Conservation (phyloP, 1,140 invertebrate species). For the Metaphire vulgaris region DNA sequence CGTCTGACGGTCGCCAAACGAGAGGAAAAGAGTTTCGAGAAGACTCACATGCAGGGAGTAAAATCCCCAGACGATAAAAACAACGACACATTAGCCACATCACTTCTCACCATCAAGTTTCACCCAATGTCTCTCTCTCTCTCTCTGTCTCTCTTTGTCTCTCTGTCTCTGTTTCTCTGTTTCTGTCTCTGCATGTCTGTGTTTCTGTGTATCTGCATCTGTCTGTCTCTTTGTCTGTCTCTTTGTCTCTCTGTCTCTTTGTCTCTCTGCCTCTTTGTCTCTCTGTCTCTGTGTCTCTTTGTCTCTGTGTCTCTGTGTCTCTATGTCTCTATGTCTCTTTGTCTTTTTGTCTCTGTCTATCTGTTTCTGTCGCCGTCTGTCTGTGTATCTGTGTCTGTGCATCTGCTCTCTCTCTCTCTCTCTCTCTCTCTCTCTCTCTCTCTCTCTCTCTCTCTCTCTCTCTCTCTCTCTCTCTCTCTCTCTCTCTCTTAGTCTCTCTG, state of each 20-base stretch:
- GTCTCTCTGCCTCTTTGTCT: background rate
- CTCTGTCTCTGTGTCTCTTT: constrained; percentile 4
- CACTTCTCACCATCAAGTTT: no score
- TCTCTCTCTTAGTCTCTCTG: constrained; percentile 5
- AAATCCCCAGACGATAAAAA: no score
- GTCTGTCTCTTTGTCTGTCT: constrained; percentile 1
- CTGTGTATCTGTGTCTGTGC: background rate
- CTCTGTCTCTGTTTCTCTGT: constrained; percentile 17
- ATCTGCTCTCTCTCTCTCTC: constrained; percentile 8
- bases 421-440: constrained; percentile 15
- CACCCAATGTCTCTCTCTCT: constrained; percentile 1
- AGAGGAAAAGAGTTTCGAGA: no score
- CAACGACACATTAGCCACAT: no score
- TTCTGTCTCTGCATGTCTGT: constrained; percentile 9
- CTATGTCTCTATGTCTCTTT: constrained; percentile 1
- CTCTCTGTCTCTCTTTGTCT: constrained; percentile 7
- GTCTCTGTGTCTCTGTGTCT: background rate
- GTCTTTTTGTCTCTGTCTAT: constrained; percentile 12
- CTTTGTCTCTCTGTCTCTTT: constrained; percentile 7
- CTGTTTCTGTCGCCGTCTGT: background rate
- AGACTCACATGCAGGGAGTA: no score
- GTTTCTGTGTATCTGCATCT: no score
- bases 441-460: constrained; percentile 7
- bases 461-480: constrained; percentile 12
- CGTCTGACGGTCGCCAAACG: no score